Percentiles rank a stretch among this genome's conserved stretches.
phyloP scores from a whole-genome alignment of 1,140 invertebrate species.

The Harpegnathos saltator region DNA sequence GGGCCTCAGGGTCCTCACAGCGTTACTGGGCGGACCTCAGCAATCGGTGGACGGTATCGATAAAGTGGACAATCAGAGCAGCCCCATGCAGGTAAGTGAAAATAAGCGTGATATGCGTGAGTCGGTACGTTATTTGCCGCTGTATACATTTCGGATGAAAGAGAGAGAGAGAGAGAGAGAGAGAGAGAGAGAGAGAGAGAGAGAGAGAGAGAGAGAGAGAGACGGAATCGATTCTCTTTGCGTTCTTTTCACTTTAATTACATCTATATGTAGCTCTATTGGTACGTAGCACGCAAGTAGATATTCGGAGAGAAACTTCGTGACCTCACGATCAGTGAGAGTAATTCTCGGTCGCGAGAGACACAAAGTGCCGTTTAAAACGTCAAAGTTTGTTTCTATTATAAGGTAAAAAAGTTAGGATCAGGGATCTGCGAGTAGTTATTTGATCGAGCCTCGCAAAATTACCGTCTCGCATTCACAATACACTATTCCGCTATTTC shows the following conservation, averaged over 20 bases:
- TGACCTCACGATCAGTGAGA: slow-evolving; percentile 6
- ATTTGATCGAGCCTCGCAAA: too few relatives aligned
- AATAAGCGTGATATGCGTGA: background rate
- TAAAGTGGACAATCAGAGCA: slow-evolving; percentile 93
- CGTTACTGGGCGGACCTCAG: slow-evolving; percentile 90
- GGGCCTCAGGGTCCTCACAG: slow-evolving; percentile 93
- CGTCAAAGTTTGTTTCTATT: too few relatives aligned
- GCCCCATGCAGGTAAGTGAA: slow-evolving; percentile 92
- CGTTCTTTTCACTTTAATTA: background rate
- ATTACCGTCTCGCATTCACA: too few relatives aligned
- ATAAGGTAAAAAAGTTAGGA: too few relatives aligned
- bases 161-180: background rate
- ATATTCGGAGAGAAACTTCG: background rate
- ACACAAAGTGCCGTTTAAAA: too few relatives aligned
- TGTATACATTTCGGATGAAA: too few relatives aligned
- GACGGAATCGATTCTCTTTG: slow-evolving; percentile 2
- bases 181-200: background rate
- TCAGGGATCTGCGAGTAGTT: too few relatives aligned
- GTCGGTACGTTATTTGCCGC: too few relatives aligned
- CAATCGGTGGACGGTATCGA: slow-evolving; percentile 93
- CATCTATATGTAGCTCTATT: slow-evolving; percentile 1
- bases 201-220: background rate
- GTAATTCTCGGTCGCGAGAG: too few relatives aligned
- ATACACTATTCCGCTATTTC: too few relatives aligned
- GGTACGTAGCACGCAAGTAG: background rate